phyloP scores from a whole-genome alignment of 1,140 invertebrate species.

The Mactra quadrangularis region DNA sequence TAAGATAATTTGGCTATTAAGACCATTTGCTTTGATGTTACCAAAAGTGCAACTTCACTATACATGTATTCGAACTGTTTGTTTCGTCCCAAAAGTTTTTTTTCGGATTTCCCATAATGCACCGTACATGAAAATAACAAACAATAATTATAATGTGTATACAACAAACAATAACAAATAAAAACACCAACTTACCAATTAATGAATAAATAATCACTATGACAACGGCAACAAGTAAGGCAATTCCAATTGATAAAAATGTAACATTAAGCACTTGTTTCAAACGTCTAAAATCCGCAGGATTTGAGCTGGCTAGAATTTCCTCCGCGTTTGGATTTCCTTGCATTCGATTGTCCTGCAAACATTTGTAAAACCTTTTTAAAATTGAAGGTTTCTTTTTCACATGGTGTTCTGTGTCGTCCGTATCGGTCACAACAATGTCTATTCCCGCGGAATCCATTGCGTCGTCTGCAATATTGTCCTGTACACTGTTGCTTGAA shows the following conservation, averaged over 20 bases:
- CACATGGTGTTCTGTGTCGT: slow-evolving; percentile 3
- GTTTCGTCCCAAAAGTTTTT: no score
- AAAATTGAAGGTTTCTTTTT: slow-evolving; percentile 44
- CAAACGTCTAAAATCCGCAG: slow-evolving; percentile 24
- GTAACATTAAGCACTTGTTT: slow-evolving; percentile 58
- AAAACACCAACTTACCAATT: slow-evolving; percentile 37
- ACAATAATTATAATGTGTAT: no score
- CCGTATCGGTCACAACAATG: slow-evolving; percentile 54
- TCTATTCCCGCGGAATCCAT: slow-evolving; percentile 53
- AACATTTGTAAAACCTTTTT: slow-evolving; percentile 28
- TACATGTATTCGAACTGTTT: no score
- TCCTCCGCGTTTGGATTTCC: slow-evolving; percentile 40
- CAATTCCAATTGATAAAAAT: slow-evolving; percentile 52
- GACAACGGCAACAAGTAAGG: slow-evolving; percentile 51
- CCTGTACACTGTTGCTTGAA: neutral
- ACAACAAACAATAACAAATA: no score
- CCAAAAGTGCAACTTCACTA: no score
- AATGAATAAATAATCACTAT: slow-evolving; percentile 53
- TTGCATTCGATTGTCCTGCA: slow-evolving; percentile 58
- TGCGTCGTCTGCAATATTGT: slow-evolving; percentile 3
- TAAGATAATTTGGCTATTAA: no score
- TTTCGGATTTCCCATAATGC: no score
- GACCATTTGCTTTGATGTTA: no score
- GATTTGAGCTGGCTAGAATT: slow-evolving; percentile 50
- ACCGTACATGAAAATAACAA: no score